phyloP scores from a whole-genome alignment of 2,888 invertebrate genomes.

The Spialia ferax region DNA sequence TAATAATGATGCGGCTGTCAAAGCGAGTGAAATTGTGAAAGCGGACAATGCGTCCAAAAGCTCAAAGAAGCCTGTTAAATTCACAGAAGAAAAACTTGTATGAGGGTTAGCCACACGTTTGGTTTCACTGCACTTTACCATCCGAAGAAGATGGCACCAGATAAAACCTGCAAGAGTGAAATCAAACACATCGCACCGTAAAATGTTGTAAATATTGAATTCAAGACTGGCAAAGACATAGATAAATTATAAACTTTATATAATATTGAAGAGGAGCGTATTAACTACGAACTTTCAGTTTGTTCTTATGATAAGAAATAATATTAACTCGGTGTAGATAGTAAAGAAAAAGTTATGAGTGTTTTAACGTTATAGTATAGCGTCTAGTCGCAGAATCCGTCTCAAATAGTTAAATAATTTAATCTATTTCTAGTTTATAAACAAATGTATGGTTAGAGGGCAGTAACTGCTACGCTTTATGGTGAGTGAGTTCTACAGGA shows the following conservation, averaged over 20 bases:
- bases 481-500: conserved; percentile 44
- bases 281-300: conserved; percentile 44
- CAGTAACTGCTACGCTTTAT: conserved; percentile 32
- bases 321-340: conserved; percentile 49
- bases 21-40: conserved; percentile 51
- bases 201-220: conserved; percentile 63
- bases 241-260: conserved; percentile 40
- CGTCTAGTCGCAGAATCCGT: conserved; percentile 59
- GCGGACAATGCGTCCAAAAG: conserved; percentile 56
- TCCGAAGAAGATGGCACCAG: conserved; percentile 60
- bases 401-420: conserved; percentile 54
- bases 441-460: conserved; percentile 19
- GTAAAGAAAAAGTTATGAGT: conserved; percentile 44
- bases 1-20: conserved; percentile 63
- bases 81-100: conserved; percentile 82
- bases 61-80: conserved; percentile 70
- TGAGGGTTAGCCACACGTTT: conserved; percentile 70
- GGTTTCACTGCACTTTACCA: conserved; percentile 62
- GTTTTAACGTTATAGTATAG: conserved; percentile 36
- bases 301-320: conserved; percentile 51
- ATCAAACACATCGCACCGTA: conserved; percentile 65
- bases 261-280: conserved; percentile 47
- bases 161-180: conserved; percentile 56
- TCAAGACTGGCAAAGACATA: conserved; percentile 43
- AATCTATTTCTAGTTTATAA: conserved; percentile 48